phyloP scores from a whole-genome alignment of 2,888 invertebrate species.

The Hydropsyche betteni region DNA sequence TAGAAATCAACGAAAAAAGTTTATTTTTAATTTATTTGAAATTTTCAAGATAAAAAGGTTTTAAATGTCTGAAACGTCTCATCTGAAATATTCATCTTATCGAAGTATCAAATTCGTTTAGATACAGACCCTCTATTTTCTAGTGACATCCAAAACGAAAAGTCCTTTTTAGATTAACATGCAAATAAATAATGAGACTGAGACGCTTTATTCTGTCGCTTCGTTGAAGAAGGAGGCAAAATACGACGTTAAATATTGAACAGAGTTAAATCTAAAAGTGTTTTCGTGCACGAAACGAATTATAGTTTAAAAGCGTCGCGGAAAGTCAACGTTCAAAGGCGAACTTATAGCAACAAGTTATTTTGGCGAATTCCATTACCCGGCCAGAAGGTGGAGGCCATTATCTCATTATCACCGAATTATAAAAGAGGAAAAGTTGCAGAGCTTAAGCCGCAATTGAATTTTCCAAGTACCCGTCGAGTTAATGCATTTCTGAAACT shows the following conservation, averaged over 20 bases:
- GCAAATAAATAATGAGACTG: not conserved
- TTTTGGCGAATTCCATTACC: not conserved
- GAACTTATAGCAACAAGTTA: conserved; percentile 15
- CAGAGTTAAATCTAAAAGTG: not conserved
- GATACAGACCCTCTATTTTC: no score
- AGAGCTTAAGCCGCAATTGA: conserved; percentile 5
- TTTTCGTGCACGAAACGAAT: conserved; percentile 6
- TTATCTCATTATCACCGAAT: conserved; percentile 44
- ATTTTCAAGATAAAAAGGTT: no score
- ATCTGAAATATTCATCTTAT: no score
- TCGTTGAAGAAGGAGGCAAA: not conserved
- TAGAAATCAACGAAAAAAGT: no score
- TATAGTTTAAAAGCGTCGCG: conserved; percentile 32
- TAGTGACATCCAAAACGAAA: no score
- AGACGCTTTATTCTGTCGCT: not conserved
- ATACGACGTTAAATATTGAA: not conserved
- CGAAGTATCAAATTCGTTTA: no score
- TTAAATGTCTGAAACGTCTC: no score
- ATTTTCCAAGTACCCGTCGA: no score
- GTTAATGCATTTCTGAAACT: no score
- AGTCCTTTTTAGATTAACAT: no score
- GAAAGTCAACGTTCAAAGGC: conserved; percentile 21
- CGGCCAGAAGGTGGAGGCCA: not conserved
- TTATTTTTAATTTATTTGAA: no score
- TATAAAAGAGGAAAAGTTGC: conserved; percentile 37